Evolutionary conservation across 2,113 vertebrate genomes (phyloP).

Genomic region (Dascyllus trimaculatus): DNA sequence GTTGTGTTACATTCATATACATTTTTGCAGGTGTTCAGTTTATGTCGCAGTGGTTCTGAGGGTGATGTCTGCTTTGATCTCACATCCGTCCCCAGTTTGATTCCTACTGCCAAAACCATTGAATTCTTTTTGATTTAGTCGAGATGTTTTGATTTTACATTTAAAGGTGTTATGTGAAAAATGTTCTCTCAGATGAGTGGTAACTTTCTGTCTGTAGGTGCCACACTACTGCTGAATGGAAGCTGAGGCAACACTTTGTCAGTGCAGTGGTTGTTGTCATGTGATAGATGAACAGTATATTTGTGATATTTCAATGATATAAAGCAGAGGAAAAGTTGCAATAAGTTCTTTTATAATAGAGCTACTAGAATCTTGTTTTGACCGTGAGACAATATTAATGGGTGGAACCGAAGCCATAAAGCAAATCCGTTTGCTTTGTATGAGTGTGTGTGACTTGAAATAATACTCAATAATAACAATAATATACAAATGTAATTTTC

Average conservation of each 20-base stretch:
- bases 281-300: slow-evolving; percentile 54
- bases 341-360: slow-evolving; percentile 65
- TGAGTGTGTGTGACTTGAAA: slow-evolving; percentile 63
- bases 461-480: slow-evolving; percentile 28
- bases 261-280: slow-evolving; percentile 45
- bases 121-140: rapidly evolving
- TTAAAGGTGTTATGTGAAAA: neutral
- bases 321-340: slow-evolving; percentile 59
- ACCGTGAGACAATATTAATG: slow-evolving; percentile 28
- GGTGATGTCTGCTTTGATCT: slow-evolving; percentile 26
- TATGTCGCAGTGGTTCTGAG: slow-evolving; percentile 48
- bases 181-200: neutral
- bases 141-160: neutral
- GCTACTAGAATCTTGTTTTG: slow-evolving; percentile 31
- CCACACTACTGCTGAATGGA: slow-evolving; percentile 30
- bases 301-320: slow-evolving; percentile 33
- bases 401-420: slow-evolving; percentile 77
- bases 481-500: slow-evolving; percentile 39
- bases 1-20: slow-evolving; percentile 52
- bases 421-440: slow-evolving; percentile 55
- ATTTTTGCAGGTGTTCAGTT: slow-evolving; percentile 42
- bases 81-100: slow-evolving; percentile 5
- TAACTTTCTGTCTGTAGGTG: slow-evolving; percentile 15
- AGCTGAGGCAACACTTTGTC: slow-evolving; percentile 3
- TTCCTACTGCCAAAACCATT: slow-evolving; percentile 4